A percentile compares a stretch with the other conserved stretches of the same genome.
Conservation (phyloP, 2,888 invertebrate genomes). For the Athalia rosae region DNA sequence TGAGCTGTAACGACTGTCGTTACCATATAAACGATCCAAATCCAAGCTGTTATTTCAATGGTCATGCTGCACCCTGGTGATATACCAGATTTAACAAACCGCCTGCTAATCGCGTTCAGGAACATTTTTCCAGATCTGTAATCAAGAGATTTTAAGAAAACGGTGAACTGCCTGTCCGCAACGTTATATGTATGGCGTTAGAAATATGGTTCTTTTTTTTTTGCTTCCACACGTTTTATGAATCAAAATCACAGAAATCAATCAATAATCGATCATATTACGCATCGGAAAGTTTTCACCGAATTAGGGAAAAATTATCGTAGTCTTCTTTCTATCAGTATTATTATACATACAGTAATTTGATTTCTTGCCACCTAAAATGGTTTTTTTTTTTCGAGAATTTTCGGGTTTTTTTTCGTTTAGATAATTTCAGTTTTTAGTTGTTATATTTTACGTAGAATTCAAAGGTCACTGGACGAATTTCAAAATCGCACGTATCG, state of each 20-base stretch:
- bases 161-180: no score
- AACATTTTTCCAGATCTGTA: conserved; percentile 13
- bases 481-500: background rate
- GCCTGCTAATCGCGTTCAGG: background rate
- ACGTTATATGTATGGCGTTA: no score
- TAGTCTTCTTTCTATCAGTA: no score
- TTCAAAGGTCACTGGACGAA: background rate
- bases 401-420: background rate
- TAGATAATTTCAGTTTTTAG: background rate
- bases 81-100: background rate
- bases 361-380: background rate
- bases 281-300: no score
- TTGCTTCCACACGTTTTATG: background rate
- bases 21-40: conserved; percentile 61
- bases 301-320: no score
- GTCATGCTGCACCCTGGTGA: background rate
- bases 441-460: background rate
- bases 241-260: no score
- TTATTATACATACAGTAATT: no score
- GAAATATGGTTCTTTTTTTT: background rate
- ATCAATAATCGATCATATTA: no score
- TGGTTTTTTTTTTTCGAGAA: background rate
- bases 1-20: conserved; percentile 58
- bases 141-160: background rate
- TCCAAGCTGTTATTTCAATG: conserved; percentile 49